A percentile compares a stretch with the other conserved stretches of the same genome.
These are phyloP conservation scores for Meganola albula DNA, from an alignment of 2,888 invertebrate genomes.

Conservation along the genomic window DNA sequence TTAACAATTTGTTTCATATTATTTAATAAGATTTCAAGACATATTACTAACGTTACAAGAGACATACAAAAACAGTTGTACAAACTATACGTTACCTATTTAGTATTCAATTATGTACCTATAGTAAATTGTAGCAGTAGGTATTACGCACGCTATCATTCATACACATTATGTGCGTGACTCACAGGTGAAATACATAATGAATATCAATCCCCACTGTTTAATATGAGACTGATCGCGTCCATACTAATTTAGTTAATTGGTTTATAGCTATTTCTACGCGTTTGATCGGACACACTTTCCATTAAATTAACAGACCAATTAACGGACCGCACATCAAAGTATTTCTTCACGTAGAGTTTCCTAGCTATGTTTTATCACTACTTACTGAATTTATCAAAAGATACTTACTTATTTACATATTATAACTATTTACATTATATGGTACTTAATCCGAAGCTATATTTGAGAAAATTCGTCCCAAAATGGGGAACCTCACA, in stretches of 20 bases:
- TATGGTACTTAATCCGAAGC: no score
- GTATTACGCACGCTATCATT: conserved; percentile 30
- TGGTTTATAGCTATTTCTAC: not conserved
- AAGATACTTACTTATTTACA: no score
- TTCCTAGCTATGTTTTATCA: no score
- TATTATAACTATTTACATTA: no score
- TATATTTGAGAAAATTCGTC: no score
- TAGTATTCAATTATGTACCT: conserved; percentile 35
- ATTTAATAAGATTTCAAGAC: not conserved
- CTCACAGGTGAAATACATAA: conserved; percentile 25
- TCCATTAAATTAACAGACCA: no score
- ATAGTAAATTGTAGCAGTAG: conserved; percentile 35
- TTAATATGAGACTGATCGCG: conserved; percentile 6
- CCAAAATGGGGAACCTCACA: no score
- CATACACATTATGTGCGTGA: conserved; percentile 30
- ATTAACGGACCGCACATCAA: no score
- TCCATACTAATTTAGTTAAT: not conserved
- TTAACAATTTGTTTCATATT: no score
- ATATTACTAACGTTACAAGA: not conserved
- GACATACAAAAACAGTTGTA: conserved; percentile 41
- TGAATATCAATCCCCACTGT: conserved; percentile 10
- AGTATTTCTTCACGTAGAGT: no score
- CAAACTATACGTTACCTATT: conserved; percentile 36
- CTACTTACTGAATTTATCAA: no score
- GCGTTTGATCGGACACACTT: not conserved